Conservation (phyloP, 1,140 invertebrate genomes). For the Eubasilissa regina region DNA sequence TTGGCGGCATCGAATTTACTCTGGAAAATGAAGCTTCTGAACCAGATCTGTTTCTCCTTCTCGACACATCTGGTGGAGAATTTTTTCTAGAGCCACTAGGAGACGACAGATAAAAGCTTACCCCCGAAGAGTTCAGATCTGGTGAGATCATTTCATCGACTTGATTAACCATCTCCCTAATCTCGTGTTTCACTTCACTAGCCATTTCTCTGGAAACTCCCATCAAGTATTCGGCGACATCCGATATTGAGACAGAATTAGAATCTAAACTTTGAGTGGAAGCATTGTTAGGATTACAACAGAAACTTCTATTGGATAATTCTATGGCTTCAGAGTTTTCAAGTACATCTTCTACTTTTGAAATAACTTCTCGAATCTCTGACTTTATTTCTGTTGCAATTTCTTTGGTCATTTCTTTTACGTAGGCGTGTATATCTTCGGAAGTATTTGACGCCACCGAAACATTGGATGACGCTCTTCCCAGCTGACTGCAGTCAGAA, state of each 20-base stretch:
- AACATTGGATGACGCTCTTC: slow-evolving; percentile 75
- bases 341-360: slow-evolving; percentile 82
- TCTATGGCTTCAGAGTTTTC: slow-evolving; percentile 76
- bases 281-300: slow-evolving; percentile 60
- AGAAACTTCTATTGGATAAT: slow-evolving; percentile 68
- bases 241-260: slow-evolving; percentile 80
- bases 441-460: slow-evolving; percentile 74
- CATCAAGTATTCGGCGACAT: slow-evolving; percentile 83
- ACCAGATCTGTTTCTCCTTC: slow-evolving; percentile 67
- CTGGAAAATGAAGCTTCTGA: slow-evolving; percentile 62
- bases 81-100: slow-evolving; percentile 64
- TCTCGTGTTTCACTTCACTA: slow-evolving; percentile 84
- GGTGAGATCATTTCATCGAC: slow-evolving; percentile 81
- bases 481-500: slow-evolving; percentile 73
- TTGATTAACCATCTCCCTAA: slow-evolving; percentile 80
- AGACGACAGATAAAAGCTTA: slow-evolving; percentile 59
- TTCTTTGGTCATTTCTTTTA: slow-evolving; percentile 84
- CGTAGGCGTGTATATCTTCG: slow-evolving; percentile 80
- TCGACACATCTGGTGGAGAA: slow-evolving; percentile 66
- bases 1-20: slow-evolving; percentile 26
- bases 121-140: slow-evolving; percentile 62
- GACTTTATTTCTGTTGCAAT: slow-evolving; percentile 86
- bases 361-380: slow-evolving; percentile 85
- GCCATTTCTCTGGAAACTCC: slow-evolving; percentile 85
- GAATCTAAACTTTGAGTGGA: slow-evolving; percentile 69